Base-by-base conservation (phyloP, 2,113 vertebrate species). In the Pollachius pollachius region DNA sequence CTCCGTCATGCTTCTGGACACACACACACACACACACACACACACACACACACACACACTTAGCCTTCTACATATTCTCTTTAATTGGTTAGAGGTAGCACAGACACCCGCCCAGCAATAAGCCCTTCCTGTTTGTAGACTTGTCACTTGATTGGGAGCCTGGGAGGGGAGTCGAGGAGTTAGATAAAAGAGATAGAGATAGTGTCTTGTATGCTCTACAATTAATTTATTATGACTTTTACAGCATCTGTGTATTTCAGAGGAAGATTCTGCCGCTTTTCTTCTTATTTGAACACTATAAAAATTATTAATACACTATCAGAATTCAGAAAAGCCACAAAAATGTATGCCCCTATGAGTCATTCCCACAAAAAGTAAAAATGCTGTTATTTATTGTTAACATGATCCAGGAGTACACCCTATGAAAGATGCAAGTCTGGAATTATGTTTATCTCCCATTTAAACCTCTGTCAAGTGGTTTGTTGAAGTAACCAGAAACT, bases 1-100 rank as follows among this genome's bases (percentile, higher is more conserved):
- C 81, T 93, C 91, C 48, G 78, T 91, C 92, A 92, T 92, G 87
- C 80, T 91, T 86, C 84, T 90, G 74, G 69, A 80, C 41, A 68
- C 34, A 66, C 41, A 48, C 41, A 48, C 41, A 48, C 41, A 73
- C 41, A 73, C 34, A 37, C n/a, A 71, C 37, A 58, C 18, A 62
- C 16, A 30, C 62, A 54, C 17, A 61, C 58, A 60, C 21, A 68
- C 83, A 90, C 80, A 87, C 86, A 85, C 78, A 81, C 61, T 68
- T n/a, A 81, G 66, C 84, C 84, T 84, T 79, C 83, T 76, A 16
- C 34, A 52, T 78, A 86, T 85, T 87, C 85, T 77, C 81, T 88
- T 86, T 87, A 91, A 90, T 89, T 89, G 84, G 81, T 66, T 80
- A 74, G 73, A 82, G 81, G 85, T 73, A 71, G 84, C 72, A 76